Evolutionary conservation across 1,140 invertebrate species (phyloP).

Genomic region (Mya arenaria): DNA sequence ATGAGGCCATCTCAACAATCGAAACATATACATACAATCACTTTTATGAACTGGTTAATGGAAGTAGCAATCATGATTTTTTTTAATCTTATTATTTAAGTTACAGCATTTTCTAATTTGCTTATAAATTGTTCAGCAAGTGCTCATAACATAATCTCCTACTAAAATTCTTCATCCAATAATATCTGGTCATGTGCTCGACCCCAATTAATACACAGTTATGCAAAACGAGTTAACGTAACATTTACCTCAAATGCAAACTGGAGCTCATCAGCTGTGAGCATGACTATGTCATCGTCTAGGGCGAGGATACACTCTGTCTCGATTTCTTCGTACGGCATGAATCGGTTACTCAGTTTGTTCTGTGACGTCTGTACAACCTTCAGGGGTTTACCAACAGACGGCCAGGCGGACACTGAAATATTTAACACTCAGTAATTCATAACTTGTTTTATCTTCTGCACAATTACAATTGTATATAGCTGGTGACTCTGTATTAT

Average conservation of each 20-base stretch:
- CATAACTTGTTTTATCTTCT: too few relatives aligned
- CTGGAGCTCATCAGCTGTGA: conserved; percentile 98
- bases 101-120: too few relatives aligned
- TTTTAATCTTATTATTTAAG: too few relatives aligned
- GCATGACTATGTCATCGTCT: conserved; percentile 98
- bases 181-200: background rate
- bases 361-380: conserved; percentile 95
- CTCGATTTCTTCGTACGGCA: conserved; percentile 97
- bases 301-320: conserved; percentile 98
- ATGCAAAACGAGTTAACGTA: conserved; percentile 73
- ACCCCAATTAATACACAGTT: background rate
- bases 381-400: conserved; percentile 93
- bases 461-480: too few relatives aligned
- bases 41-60: too few relatives aligned
- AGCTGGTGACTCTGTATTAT: too few relatives aligned
- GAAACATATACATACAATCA: too few relatives aligned
- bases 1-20: too few relatives aligned
- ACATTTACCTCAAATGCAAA: conserved; percentile 94
- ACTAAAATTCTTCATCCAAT: background rate
- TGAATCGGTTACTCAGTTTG: conserved; percentile 96
- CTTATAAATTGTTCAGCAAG: too few relatives aligned
- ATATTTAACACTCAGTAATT: too few relatives aligned
- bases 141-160: background rate
- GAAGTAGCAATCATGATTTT: too few relatives aligned
- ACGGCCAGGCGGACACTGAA: conserved; percentile 90